Evolutionary conservation across 2,113 vertebrate genomes (phyloP).

Genomic region (Clinocottus analis): DNA sequence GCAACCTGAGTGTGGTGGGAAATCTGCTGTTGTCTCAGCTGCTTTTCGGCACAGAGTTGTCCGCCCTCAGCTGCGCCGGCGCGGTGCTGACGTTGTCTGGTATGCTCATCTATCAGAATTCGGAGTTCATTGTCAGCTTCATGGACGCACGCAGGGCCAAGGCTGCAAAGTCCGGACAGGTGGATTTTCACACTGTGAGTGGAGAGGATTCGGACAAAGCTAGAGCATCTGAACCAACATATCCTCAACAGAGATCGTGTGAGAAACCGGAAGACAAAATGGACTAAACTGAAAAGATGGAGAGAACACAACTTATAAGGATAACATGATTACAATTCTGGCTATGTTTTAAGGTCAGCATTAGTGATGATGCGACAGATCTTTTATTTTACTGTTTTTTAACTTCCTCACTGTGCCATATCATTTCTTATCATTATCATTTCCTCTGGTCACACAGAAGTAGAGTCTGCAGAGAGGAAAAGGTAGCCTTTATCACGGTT

Average conservation of each 20-base stretch:
- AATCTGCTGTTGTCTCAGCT: slow-evolving; percentile 92
- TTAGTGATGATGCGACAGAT: slow-evolving; percentile 18
- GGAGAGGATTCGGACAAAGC: slow-evolving; percentile 16
- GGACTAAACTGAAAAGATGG: slow-evolving; percentile 61
- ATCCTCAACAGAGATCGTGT: slow-evolving; percentile 38
- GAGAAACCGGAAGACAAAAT: slow-evolving; percentile 60
- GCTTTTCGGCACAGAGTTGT: slow-evolving; percentile 90
- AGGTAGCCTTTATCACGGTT: slow-evolving; percentile 34
- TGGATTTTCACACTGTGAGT: not conserved
- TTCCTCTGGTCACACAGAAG: slow-evolving; percentile 39
- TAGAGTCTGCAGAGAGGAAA: slow-evolving; percentile 29
- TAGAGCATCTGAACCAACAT: slow-evolving; percentile 11
- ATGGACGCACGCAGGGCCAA: slow-evolving; percentile 76
- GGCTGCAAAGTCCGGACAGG: not conserved
- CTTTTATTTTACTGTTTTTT: not conserved
- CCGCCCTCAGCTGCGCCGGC: slow-evolving; percentile 90
- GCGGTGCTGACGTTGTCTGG: slow-evolving; percentile 89
- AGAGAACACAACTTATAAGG: slow-evolving; percentile 10
- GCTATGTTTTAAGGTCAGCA: slow-evolving; percentile 19
- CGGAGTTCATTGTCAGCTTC: slow-evolving; percentile 83
- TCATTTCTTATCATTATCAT: too few relatives aligned
- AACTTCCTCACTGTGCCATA: slow-evolving; percentile 72
- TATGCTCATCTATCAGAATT: slow-evolving; percentile 96
- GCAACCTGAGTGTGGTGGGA: slow-evolving; percentile 93
- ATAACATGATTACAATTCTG: not conserved